Evolutionary conservation across 2,113 vertebrate genomes (phyloP).

Genomic region (Pristiophorus japonicus): DNA sequence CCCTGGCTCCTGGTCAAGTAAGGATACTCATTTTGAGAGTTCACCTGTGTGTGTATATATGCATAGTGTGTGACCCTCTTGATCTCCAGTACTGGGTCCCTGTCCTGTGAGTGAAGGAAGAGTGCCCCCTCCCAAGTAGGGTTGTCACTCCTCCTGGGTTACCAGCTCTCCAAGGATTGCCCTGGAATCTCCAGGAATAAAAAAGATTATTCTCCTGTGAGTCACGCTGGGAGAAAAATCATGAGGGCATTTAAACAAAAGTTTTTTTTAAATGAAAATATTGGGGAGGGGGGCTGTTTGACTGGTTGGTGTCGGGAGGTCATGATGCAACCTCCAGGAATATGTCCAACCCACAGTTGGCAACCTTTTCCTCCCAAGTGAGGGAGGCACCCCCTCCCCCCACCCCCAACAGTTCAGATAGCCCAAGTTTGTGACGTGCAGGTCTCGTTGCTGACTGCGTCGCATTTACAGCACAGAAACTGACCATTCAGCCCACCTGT

Average conservation of each 20-base stretch:
- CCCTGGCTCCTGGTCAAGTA: not conserved
- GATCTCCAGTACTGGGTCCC: not conserved
- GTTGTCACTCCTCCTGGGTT: too few relatives aligned
- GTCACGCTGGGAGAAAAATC: not conserved
- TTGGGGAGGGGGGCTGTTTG: too few relatives aligned
- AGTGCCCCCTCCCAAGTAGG: not conserved
- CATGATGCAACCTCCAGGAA: not conserved
- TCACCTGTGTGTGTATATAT: not conserved
- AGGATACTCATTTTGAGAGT: not conserved
- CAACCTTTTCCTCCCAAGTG: not conserved
- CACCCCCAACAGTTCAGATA: not conserved
- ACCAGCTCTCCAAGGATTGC: not conserved
- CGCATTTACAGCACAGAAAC: not conserved
- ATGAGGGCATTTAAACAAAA: not conserved
- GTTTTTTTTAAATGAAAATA: not conserved
- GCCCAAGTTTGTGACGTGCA: not conserved
- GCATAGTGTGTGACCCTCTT: too few relatives aligned
- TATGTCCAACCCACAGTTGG: not conserved
- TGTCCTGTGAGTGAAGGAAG: not conserved
- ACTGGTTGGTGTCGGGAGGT: not conserved
- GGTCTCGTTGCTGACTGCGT: not conserved
- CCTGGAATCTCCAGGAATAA: not conserved
- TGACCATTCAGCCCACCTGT: not conserved
- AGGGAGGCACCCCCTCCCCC: too few relatives aligned
- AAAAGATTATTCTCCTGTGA: not conserved